These are phyloP conservation scores for Phainopepla nitens DNA, from an alignment of 2,113 vertebrate species.

Conservation along the genomic window DNA sequence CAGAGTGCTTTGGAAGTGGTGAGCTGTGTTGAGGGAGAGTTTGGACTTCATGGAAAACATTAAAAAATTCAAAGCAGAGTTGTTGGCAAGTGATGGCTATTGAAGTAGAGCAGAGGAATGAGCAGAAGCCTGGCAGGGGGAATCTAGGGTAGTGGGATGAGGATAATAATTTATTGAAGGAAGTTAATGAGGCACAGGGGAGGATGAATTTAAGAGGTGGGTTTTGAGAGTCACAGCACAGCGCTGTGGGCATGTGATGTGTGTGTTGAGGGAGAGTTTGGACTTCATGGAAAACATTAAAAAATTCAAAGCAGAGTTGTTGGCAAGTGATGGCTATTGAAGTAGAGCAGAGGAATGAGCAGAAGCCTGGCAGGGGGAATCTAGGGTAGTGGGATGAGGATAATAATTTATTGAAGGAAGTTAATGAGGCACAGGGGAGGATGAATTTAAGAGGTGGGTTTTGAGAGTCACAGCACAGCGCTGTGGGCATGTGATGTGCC, in stretches of 20 bases:
- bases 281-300: neutral
- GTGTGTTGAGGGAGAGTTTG: neutral
- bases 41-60: neutral
- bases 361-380: neutral
- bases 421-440: neutral
- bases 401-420: neutral
- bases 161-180: neutral
- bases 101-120: neutral
- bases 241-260: neutral
- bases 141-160: neutral
- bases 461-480: fast-evolving
- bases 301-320: conserved; percentile 4
- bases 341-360: neutral
- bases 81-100: neutral
- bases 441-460: neutral
- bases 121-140: neutral
- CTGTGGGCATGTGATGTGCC: neutral
- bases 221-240: fast-evolving
- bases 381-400: neutral
- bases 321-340: neutral
- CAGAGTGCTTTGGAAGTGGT: neutral
- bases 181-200: neutral
- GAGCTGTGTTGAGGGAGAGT: neutral
- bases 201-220: neutral
- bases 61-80: conserved; percentile 20